These are phyloP conservation scores for Steinernema hermaphroditum DNA, from an alignment of 2,888 invertebrate species.

Conservation along the genomic window DNA sequence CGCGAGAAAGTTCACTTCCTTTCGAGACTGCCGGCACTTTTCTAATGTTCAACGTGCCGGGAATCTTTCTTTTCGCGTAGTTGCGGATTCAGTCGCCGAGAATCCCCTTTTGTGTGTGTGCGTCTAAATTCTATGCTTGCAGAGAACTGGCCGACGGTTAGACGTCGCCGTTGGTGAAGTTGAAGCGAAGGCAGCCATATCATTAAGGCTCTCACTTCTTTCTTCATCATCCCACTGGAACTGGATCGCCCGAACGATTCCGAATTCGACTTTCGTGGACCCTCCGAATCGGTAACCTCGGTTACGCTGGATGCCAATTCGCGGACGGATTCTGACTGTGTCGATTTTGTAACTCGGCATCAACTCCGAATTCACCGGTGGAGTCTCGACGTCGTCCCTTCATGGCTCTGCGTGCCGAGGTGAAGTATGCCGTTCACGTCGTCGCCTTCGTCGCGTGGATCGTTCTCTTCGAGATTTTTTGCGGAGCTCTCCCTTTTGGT, in stretches of 20 bases:
- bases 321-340: too few relatives aligned
- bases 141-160: constrained; percentile 21
- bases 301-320: too few relatives aligned
- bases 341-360: too few relatives aligned
- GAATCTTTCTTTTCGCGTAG: background rate
- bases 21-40: background rate
- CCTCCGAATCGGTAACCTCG: too few relatives aligned
- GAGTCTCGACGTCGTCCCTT: too few relatives aligned
- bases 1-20: background rate
- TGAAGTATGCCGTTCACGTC: constrained; percentile 61
- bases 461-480: constrained; percentile 58
- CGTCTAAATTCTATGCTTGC: background rate
- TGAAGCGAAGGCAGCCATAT: too few relatives aligned
- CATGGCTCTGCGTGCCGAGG: constrained; percentile 30
- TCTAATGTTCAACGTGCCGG: background rate
- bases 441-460: constrained; percentile 61
- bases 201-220: too few relatives aligned
- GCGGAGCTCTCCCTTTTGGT: constrained; percentile 54
- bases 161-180: background rate
- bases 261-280: too few relatives aligned
- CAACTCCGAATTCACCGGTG: too few relatives aligned
- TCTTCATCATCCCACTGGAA: too few relatives aligned
- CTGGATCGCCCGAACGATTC: too few relatives aligned
- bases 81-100: background rate
- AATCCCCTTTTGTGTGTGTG: too few relatives aligned